Evolutionary conservation across 2,888 invertebrate genomes (phyloP).

Genomic region (Poecilobothrus nobilitatus): DNA sequence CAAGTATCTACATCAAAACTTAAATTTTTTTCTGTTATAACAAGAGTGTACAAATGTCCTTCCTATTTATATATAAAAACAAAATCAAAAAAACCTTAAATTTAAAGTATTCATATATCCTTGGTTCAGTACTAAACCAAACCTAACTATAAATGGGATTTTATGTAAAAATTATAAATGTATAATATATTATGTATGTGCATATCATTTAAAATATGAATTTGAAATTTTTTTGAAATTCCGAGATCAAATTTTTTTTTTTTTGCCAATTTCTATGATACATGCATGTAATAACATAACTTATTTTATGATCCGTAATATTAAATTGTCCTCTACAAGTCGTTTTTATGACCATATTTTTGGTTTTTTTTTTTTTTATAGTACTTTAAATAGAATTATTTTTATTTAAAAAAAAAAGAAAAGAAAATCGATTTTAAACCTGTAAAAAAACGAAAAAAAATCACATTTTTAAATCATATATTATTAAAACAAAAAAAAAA

Average conservation of each 20-base stretch:
- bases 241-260: no score
- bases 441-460: background rate
- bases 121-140: background rate
- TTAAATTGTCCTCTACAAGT: conserved; percentile 29
- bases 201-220: background rate
- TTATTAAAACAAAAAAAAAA: no score
- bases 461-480: background rate
- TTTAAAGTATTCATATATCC: background rate
- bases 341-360: background rate
- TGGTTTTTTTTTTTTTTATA: background rate
- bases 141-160: background rate
- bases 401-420: no score
- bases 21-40: no score
- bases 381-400: no score
- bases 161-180: background rate
- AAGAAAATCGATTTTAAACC: background rate
- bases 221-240: no score
- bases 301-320: conserved; percentile 34
- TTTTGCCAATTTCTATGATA: background rate
- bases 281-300: conserved; percentile 19
- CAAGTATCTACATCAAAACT: no score
- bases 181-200: background rate
- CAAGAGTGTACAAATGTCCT: background rate
- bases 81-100: no score
- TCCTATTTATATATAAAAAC: background rate